Base-by-base conservation (phyloP, 35 echinoderm and acorn worm species). In the Stichopus chloronotus region DNA sequence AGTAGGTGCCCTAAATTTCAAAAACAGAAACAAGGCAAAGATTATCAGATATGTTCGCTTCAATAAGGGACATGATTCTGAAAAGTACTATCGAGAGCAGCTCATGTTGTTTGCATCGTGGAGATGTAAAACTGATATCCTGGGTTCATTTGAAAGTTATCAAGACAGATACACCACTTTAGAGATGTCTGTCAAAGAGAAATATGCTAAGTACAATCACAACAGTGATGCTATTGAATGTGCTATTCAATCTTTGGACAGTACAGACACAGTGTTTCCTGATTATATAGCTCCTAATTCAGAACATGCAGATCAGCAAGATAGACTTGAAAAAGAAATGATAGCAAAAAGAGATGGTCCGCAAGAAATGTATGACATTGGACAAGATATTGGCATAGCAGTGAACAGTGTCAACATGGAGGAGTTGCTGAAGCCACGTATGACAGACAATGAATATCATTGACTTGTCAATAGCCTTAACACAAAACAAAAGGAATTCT, bases 61-160 rank as follows among this genome's bases (percentile, higher is more conserved):
- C 2, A 0, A 17, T 72, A 72, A 72, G 2, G 2, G 21, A 4
- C 71, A 86, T 86, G 72, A 87, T 93, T 3, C 9, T 61, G 83
- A 93, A 88, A 87, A 93, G 19, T 93, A 74, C 65, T 93, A 71
- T 53, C 68, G 92, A 74, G 92, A 93, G 25, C 57, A 93, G 77
- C 13, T 93, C 14, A 65, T 93, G 63, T 59, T 93, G 30, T 87
- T 72, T 56, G 9, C 0, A 17, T 83, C 92, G 0, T 93, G 92
- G 92, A 19, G 83, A 57, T 52, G 55, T 16, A 16, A 74, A n/a
- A 22, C 19, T 19, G 69, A 24, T 5, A 14, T 74, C 69, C 19
- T 74, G 1, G 69, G 69, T 5, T 74, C n/a, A 74, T 74, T 74
- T 74, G 69, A 74, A 74, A 74, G 2, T 24, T 74, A 20, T n/a